Evolutionary conservation across 2,113 vertebrate species (phyloP).

Genomic region (Bucco capensis): DNA sequence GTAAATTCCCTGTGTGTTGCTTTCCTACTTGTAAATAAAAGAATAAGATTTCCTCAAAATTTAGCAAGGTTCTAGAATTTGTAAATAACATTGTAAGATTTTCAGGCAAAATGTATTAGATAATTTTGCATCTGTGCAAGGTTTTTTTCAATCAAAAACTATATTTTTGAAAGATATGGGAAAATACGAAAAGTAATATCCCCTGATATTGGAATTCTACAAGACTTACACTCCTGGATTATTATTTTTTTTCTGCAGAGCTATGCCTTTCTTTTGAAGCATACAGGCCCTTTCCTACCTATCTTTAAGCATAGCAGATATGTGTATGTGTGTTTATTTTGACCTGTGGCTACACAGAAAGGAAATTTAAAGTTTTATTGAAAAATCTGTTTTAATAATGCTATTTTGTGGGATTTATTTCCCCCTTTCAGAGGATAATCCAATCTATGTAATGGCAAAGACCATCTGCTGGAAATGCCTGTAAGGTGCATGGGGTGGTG

Average conservation of each 20-base stretch:
- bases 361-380: conserved; percentile 5
- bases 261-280: background rate
- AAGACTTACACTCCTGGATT: background rate
- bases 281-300: background rate
- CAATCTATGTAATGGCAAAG: background rate
- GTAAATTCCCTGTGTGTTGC: background rate
- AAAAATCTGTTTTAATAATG: background rate
- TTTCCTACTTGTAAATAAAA: background rate
- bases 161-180: background rate
- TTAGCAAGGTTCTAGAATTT: background rate
- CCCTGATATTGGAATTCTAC: background rate
- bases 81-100: background rate
- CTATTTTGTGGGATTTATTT: background rate
- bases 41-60: background rate
- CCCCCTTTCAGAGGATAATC: background rate
- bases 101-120: background rate
- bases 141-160: background rate
- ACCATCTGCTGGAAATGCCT: background rate
- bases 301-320: background rate
- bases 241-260: background rate
- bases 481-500: fast-evolving
- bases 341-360: background rate
- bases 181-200: background rate
- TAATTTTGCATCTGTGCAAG: background rate
- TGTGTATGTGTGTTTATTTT: background rate